Evolutionary conservation across 2,113 vertebrate species (phyloP), one percentile per base, ranked within the genome.

Genomic region (Limnothrissa miodon): DNA sequence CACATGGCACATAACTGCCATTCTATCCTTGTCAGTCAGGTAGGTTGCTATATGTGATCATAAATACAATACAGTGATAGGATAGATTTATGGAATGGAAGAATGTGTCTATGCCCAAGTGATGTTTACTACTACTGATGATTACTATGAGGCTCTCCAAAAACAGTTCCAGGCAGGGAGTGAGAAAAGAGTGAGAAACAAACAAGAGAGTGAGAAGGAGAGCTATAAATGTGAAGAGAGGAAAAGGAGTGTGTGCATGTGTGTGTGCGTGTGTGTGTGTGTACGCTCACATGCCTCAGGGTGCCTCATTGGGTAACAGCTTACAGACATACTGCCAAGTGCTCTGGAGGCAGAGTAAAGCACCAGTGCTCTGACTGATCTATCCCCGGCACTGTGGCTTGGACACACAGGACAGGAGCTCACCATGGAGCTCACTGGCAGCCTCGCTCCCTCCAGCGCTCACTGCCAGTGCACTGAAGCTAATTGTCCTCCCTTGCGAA

Each of bases 191-290:
- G 19, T 21, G 48, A 48, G 48, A 53, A 21, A 9, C 46, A 48
- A 21, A 9, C 46, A 48, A 21, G 17, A 53, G 48, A 21, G 19
- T 21, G 48, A 48, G 48, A 53, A 21, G 21, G 17, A 53, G 48
- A 53, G 10, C 2, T 48, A 15, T 15, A 48, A 15, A 15, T 13
- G 46, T 48, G 46, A 13, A 48, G 46, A 11, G 46, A 48, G 5
- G 15, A 11, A 48, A 48, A 48, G 79, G 46, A 62, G 62, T 59
- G 39, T 44, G 39, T 74, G 56, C 6, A 13, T 44, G 59, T 70
- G 56, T 62, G 56, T 62, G 56, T 62, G 56, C 9, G 56, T 29
- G 56, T 62, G 56, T 62, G 56, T 62, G 56, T 62, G 56, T 25
- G 56, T 59, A 2, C n/a, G 53, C n/a, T 19, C n/a, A 23, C 5